Evolutionary conservation across 2,113 vertebrate genomes (phyloP).

Genomic region (Psophia crepitans): DNA sequence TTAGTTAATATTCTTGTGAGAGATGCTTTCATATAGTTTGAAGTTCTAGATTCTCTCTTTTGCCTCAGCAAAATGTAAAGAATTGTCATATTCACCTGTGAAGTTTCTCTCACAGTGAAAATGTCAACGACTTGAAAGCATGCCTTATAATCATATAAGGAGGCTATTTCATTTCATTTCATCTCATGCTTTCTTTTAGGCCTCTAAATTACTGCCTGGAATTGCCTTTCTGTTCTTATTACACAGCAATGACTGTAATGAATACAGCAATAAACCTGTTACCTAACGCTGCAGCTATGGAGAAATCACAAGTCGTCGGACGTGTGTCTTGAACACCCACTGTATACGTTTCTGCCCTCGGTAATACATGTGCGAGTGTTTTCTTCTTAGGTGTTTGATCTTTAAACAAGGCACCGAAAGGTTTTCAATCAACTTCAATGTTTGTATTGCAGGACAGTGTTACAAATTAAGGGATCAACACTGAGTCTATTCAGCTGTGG

Average conservation of each 20-base stretch:
- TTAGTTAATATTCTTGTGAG: neutral
- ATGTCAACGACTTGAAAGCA: neutral
- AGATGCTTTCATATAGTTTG: neutral
- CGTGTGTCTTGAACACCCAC: neutral
- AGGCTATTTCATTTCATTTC: neutral
- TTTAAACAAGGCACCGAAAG: neutral
- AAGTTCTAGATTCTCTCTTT: neutral
- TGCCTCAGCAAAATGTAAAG: neutral
- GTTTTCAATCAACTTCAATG: neutral
- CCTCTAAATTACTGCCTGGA: neutral
- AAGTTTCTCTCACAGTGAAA: neutral
- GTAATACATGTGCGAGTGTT: neutral
- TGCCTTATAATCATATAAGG: neutral
- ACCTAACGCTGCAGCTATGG: neutral
- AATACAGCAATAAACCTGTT: neutral
- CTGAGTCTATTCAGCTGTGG: neutral
- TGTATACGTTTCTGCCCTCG: neutral
- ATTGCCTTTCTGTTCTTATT: neutral
- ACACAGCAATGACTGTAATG: neutral
- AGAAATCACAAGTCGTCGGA: neutral
- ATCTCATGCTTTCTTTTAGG: neutral
- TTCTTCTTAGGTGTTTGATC: neutral
- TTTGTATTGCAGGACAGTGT: neutral
- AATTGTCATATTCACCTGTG: neutral
- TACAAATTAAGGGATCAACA: neutral